phyloP scores from a whole-genome alignment of 2,797 vertebrate genomes.

The Sphaeramia orbicularis region DNA sequence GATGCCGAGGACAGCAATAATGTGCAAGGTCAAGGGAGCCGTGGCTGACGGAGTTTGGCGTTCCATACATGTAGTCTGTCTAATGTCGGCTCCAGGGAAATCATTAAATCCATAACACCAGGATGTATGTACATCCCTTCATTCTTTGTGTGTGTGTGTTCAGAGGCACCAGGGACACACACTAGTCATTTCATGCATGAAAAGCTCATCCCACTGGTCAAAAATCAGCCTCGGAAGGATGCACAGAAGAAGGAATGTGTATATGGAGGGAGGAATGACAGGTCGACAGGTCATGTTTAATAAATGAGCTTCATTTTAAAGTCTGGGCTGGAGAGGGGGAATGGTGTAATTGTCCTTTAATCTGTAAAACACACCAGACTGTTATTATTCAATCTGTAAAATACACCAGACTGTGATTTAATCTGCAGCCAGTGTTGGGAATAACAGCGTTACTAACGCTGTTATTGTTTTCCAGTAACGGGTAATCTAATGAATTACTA shows the following conservation, averaged over 20 bases:
- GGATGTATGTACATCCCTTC: conserved; percentile 62
- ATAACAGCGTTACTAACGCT: no score
- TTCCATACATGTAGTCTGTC: conserved; percentile 71
- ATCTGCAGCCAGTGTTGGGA: no score
- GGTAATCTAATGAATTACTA: no score
- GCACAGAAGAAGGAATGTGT: conserved; percentile 34
- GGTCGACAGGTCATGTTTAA: conserved; percentile 40
- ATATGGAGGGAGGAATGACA: conserved; percentile 32
- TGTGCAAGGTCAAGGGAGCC: conserved; percentile 80
- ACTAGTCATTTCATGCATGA: conserved; percentile 78
- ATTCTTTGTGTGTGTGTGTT: conserved; percentile 8
- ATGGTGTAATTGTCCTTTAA: conserved; percentile 37
- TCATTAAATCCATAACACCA: conserved; percentile 79
- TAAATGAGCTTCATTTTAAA: conserved; percentile 58
- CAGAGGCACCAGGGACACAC: conserved; percentile 39
- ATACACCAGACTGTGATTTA: no score
- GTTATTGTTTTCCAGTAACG: no score
- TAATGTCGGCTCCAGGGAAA: conserved; percentile 71
- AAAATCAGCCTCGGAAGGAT: conserved; percentile 66
- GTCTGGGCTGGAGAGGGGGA: conserved; percentile 23
- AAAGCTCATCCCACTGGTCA: conserved; percentile 70
- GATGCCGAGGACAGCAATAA: conserved; percentile 79
- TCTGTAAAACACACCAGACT: conserved; percentile 35
- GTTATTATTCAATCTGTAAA: no score
- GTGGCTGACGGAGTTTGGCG: conserved; percentile 59